Conservation (phyloP, 2,888 invertebrate genomes). For the Pammene aurita region DNA sequence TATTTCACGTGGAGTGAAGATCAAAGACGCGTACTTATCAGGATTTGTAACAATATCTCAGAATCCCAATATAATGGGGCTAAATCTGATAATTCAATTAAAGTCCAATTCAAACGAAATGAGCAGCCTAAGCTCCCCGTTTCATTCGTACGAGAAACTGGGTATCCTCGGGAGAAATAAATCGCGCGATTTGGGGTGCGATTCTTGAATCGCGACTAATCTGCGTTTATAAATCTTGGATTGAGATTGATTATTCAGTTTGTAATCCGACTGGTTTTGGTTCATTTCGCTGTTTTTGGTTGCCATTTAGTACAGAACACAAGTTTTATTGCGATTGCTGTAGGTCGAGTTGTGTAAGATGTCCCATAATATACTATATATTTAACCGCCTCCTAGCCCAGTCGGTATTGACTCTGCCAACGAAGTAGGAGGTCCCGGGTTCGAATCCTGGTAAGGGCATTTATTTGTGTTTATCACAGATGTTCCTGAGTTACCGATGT, state of each 20-base stretch:
- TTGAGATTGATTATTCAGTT: background rate
- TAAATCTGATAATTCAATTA: constrained; percentile 41
- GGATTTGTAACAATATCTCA: constrained; percentile 31
- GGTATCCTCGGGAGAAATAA: constrained; percentile 40
- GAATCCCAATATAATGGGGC: constrained; percentile 28
- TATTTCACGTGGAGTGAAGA: constrained; percentile 6
- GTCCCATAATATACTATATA: too few relatives aligned
- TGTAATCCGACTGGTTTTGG: background rate
- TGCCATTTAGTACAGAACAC: too few relatives aligned
- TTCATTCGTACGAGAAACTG: constrained; percentile 41
- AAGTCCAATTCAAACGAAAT: constrained; percentile 40
- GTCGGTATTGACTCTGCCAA: too few relatives aligned
- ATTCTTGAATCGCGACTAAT: constrained; percentile 14
- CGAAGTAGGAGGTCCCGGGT: too few relatives aligned
- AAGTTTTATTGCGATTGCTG: too few relatives aligned
- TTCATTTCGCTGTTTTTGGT: too few relatives aligned
- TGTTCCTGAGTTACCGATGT: too few relatives aligned
- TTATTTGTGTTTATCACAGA: too few relatives aligned
- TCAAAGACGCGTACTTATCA: constrained; percentile 21
- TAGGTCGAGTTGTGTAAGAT: too few relatives aligned
- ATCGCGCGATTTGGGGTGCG: constrained; percentile 36
- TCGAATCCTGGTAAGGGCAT: too few relatives aligned
- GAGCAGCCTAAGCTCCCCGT: constrained; percentile 40
- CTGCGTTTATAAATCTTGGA: background rate
- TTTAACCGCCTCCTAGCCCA: too few relatives aligned